Conservation (phyloP, 2,888 invertebrate species). For the Psylliodes chrysocephalus region DNA sequence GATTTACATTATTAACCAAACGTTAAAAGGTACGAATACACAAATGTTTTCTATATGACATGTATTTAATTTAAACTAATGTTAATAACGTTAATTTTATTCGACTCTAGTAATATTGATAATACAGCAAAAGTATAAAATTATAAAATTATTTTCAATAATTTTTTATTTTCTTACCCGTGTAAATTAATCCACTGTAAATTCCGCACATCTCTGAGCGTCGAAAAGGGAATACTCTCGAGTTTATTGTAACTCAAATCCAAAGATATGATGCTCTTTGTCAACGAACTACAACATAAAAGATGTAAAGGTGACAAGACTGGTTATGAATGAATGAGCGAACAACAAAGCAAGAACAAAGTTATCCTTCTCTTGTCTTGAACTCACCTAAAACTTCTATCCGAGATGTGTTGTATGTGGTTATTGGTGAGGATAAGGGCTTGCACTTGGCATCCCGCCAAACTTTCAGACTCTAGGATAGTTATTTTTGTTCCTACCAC, state of each 20-base stretch:
- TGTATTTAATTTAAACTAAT: too few relatives aligned
- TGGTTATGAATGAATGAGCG: neutral
- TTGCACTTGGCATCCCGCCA: slow-evolving; percentile 80
- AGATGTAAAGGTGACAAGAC: too few relatives aligned
- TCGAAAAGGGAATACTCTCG: slow-evolving; percentile 79
- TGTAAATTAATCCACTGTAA: slow-evolving; percentile 86
- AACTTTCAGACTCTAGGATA: slow-evolving; percentile 82
- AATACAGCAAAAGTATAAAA: too few relatives aligned
- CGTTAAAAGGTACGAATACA: too few relatives aligned
- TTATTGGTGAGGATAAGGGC: slow-evolving; percentile 86
- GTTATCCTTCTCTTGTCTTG: neutral
- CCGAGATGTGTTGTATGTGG: slow-evolving; percentile 81
- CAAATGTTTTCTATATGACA: too few relatives aligned
- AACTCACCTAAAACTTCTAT: slow-evolving; percentile 79
- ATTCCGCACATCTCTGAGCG: slow-evolving; percentile 76
- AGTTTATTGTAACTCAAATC: slow-evolving; percentile 86
- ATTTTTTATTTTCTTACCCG: slow-evolving; percentile 80
- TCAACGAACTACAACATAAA: slow-evolving; percentile 86
- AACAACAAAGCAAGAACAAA: neutral
- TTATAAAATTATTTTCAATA: too few relatives aligned
- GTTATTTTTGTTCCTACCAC: slow-evolving; percentile 84
- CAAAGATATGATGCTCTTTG: slow-evolving; percentile 82
- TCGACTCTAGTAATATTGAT: too few relatives aligned
- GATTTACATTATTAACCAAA: too few relatives aligned
- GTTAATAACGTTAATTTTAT: too few relatives aligned